These are phyloP conservation scores for Rhadinocentrus ornatus DNA, from an alignment of 2,797 vertebrate species.

Conservation along the genomic window DNA sequence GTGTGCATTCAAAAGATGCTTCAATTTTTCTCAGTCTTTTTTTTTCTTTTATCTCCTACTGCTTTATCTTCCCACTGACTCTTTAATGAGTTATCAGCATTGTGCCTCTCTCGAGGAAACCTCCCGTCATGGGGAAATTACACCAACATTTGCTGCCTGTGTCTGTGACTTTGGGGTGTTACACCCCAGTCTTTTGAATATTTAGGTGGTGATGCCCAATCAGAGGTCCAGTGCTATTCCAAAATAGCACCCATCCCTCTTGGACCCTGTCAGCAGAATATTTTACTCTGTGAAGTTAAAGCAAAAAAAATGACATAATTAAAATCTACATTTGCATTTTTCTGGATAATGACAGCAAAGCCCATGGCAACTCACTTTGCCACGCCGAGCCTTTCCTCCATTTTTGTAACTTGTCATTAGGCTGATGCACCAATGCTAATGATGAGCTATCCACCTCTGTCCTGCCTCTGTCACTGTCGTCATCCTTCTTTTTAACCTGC, in stretches of 20 bases:
- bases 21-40: conserved; percentile 14
- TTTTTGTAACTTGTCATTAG: conserved; percentile 65
- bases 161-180: conserved; percentile 53
- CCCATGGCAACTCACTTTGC: conserved; percentile 57
- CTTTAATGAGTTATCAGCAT: conserved; percentile 54
- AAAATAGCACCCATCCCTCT: conserved; percentile 44
- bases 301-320: conserved; percentile 69
- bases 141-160: conserved; percentile 45
- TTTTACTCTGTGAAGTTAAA: conserved; percentile 57
- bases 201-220: conserved; percentile 61
- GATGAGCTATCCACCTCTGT: conserved; percentile 36
- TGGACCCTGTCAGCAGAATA: conserved; percentile 38
- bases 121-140: conserved; percentile 63
- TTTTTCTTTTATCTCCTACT: conserved; percentile 5
- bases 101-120: conserved; percentile 31
- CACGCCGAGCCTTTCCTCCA: conserved; percentile 43
- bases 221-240: conserved; percentile 43
- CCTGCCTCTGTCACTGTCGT: not conserved
- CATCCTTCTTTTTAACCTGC: conserved; percentile 27
- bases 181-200: conserved; percentile 53
- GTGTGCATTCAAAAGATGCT: conserved; percentile 27
- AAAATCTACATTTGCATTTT: conserved; percentile 71
- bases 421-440: conserved; percentile 52
- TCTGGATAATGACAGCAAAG: conserved; percentile 64
- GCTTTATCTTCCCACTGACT: conserved; percentile 25